These are phyloP conservation scores for Galerucella pusilla DNA, from an alignment of 2,888 invertebrate genomes.

Conservation along the genomic window DNA sequence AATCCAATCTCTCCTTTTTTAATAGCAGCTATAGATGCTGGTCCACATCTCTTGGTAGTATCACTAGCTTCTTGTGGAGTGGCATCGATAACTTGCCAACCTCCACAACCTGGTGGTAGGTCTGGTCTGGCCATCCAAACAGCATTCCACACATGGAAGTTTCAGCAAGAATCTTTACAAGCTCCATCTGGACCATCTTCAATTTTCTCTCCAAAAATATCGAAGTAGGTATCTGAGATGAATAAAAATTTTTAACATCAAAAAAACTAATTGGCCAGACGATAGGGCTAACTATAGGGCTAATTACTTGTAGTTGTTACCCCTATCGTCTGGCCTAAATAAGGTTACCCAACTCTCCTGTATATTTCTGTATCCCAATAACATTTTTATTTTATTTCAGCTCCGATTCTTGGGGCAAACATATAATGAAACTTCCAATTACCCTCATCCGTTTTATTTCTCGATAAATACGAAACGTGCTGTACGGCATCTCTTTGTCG, in stretches of 20 bases:
- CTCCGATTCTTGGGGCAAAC: too few relatives aligned
- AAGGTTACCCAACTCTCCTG: too few relatives aligned
- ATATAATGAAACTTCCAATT: too few relatives aligned
- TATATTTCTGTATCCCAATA: too few relatives aligned
- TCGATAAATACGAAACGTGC: too few relatives aligned
- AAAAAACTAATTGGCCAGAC: too few relatives aligned
- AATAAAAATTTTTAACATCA: neutral
- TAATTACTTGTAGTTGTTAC: too few relatives aligned
- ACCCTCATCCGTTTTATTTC: too few relatives aligned
- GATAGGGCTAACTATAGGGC: too few relatives aligned
- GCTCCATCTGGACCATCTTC: slow-evolving; percentile 76
- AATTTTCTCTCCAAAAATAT: slow-evolving; percentile 74
- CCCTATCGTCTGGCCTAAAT: too few relatives aligned
- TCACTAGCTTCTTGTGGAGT: slow-evolving; percentile 80
- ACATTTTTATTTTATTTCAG: too few relatives aligned
- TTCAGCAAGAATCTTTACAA: slow-evolving; percentile 79
- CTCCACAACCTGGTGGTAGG: slow-evolving; percentile 75
- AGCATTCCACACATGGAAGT: slow-evolving; percentile 86
- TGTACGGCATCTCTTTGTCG: too few relatives aligned
- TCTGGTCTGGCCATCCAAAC: slow-evolving; percentile 83
- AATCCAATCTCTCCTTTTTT: slow-evolving; percentile 72
- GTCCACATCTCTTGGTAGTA: slow-evolving; percentile 71
- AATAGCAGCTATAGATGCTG: slow-evolving; percentile 77
- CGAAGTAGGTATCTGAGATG: slow-evolving; percentile 70
- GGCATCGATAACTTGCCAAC: slow-evolving; percentile 86